These are phyloP conservation scores for Odontamblyopus rebecca DNA, from an alignment of 2,797 vertebrate genomes.

Conservation along the genomic window DNA sequence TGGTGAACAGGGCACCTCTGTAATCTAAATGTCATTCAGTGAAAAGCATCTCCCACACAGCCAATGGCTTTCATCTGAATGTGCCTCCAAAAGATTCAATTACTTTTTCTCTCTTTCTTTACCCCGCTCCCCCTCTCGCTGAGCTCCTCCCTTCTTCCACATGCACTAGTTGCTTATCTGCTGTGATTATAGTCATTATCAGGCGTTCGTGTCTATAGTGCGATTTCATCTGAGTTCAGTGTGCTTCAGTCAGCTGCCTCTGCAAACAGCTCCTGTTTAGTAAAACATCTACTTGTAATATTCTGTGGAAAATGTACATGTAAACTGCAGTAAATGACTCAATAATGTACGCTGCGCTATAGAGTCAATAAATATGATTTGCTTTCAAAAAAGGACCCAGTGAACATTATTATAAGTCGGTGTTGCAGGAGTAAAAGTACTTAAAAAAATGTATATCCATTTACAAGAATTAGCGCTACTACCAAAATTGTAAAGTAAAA, in stretches of 20 bases:
- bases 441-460: too few species aligned
- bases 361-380: constrained; percentile 37
- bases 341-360: constrained; percentile 22
- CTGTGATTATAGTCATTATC: constrained; percentile 82
- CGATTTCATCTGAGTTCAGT: constrained; percentile 69
- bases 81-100: constrained; percentile 79
- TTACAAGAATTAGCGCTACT: too few species aligned
- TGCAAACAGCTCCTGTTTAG: constrained; percentile 57
- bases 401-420: too few species aligned
- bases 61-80: constrained; percentile 77
- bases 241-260: constrained; percentile 67
- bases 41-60: constrained; percentile 77
- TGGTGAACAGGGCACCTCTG: constrained; percentile 74
- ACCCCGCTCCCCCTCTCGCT: constrained; percentile 58
- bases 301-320: constrained; percentile 6
- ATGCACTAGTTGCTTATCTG: constrained; percentile 79
- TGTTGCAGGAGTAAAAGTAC: too few species aligned
- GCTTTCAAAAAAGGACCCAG: constrained; percentile 25
- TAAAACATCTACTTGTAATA: constrained; percentile 50
- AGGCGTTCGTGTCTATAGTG: constrained; percentile 67
- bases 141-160: constrained; percentile 62
- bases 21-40: constrained; percentile 81
- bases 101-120: constrained; percentile 77
- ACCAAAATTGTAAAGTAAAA: too few species aligned
- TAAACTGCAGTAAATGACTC: constrained; percentile 7